Conservation (phyloP, 2,888 invertebrate genomes). For the Cactoblastis cactorum region DNA sequence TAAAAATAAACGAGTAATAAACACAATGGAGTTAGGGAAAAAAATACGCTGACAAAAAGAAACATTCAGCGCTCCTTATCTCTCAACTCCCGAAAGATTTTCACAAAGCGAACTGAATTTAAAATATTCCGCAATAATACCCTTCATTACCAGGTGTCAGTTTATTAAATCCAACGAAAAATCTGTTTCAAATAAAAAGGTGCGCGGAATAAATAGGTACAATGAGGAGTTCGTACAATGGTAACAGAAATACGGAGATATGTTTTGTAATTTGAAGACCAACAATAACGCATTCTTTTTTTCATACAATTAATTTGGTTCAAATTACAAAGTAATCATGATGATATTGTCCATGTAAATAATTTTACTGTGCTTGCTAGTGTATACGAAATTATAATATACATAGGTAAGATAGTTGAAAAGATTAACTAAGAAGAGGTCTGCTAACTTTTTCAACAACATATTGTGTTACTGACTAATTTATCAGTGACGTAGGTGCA, state of each 20-base stretch:
- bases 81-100: constrained; percentile 3
- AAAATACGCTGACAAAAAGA: constrained; percentile 1
- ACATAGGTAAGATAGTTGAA: too few species aligned
- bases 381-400: too few species aligned
- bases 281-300: neutral
- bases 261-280: neutral
- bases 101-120: constrained; percentile 4
- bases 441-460: too few species aligned
- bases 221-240: constrained; percentile 27
- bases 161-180: constrained; percentile 58
- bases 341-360: too few species aligned
- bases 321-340: too few species aligned
- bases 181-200: constrained; percentile 59
- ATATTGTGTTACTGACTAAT: too few species aligned
- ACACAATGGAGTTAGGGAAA: neutral
- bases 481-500: too few species aligned
- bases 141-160: constrained; percentile 55
- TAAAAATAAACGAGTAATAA: neutral
- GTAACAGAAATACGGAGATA: neutral
- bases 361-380: too few species aligned
- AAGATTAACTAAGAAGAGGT: too few species aligned
- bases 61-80: constrained; percentile 1
- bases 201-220: constrained; percentile 45
- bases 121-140: constrained; percentile 36
- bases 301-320: too few species aligned